Evolutionary conservation across 2,113 vertebrate genomes (phyloP).

Genomic region (Tympanuchus pallidicinctus): DNA sequence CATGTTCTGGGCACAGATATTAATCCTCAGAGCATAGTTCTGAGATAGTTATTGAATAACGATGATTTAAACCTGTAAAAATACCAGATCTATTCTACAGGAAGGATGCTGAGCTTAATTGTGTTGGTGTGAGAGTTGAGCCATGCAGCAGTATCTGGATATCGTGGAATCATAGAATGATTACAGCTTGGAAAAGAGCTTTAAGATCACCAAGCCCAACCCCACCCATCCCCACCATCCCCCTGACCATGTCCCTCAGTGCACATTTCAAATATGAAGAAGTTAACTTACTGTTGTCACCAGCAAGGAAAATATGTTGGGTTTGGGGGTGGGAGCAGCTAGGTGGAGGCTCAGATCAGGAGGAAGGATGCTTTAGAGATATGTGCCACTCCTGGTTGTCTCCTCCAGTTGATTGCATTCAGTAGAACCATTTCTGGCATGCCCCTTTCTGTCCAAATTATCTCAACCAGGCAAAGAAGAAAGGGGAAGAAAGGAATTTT

Average conservation of each 20-base stretch:
- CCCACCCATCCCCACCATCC: too few species aligned
- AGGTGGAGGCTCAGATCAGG: not conserved
- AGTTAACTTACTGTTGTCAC: not conserved
- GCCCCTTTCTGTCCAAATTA: not conserved
- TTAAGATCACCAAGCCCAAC: too few species aligned
- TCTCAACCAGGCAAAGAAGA: not conserved
- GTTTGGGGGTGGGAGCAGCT: not conserved
- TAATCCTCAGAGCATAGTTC: not conserved
- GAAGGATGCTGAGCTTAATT: not conserved
- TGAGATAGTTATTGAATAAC: not conserved
- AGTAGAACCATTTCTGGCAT: not conserved
- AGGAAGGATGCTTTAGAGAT: not conserved
- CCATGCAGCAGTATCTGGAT: accelerated
- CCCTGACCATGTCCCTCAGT: too few species aligned
- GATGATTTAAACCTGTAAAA: not conserved
- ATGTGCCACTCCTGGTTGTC: not conserved
- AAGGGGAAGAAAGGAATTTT: not conserved
- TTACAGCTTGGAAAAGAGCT: too few species aligned
- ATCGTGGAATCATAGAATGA: too few species aligned
- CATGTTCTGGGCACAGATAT: accelerated
- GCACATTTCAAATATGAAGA: not conserved
- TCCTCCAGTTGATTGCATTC: not conserved
- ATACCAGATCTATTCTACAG: accelerated
- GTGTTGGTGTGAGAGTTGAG: not conserved
- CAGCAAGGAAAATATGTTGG: not conserved